A percentile compares a stretch with the other conserved stretches of the same genome.
Conservation (phyloP, 2,797 vertebrate genomes). For the Oreortyx pictus region DNA sequence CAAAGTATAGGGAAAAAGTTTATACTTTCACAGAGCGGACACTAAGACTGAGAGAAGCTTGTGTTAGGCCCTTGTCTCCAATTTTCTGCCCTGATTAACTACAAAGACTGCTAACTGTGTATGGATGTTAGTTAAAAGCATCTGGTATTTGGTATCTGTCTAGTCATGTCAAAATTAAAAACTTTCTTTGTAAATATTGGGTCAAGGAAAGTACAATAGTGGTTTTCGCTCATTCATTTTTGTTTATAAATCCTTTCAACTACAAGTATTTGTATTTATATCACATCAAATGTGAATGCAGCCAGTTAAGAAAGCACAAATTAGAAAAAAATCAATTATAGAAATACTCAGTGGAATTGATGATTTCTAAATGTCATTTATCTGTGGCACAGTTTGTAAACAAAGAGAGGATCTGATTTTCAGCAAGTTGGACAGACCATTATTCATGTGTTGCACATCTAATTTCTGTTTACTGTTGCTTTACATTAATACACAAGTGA, state of each 20-base stretch:
- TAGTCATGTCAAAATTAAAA: slow-evolving; percentile 79
- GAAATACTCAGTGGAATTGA: background rate
- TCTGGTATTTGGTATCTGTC: slow-evolving; percentile 76
- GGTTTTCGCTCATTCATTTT: background rate
- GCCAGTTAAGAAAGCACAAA: slow-evolving; percentile 25
- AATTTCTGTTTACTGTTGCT: slow-evolving; percentile 43
- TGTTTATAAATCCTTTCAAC: slow-evolving; percentile 55
- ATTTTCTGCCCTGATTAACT: slow-evolving; percentile 99
- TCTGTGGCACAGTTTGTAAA: slow-evolving; percentile 46
- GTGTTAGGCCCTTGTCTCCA: slow-evolving; percentile 88
- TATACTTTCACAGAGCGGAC: slow-evolving; percentile 76
- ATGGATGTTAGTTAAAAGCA: slow-evolving; percentile 85
- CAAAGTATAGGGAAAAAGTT: slow-evolving; percentile 81
- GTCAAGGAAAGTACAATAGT: slow-evolving; percentile 67
- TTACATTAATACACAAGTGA: slow-evolving; percentile 25
- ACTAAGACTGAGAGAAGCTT: slow-evolving; percentile 72
- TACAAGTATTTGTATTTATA: background rate
- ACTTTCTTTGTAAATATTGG: slow-evolving; percentile 74
- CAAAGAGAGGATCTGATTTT: slow-evolving; percentile 56
- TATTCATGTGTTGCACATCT: slow-evolving; percentile 11
- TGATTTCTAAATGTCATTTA: slow-evolving; percentile 29
- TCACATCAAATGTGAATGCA: background rate
- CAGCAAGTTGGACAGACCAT: background rate
- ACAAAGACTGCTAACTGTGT: slow-evolving; percentile 89
- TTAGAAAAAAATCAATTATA: background rate